These are phyloP conservation scores for Endotricha flammealis DNA, from an alignment of 2,888 invertebrate species.

Conservation along the genomic window DNA sequence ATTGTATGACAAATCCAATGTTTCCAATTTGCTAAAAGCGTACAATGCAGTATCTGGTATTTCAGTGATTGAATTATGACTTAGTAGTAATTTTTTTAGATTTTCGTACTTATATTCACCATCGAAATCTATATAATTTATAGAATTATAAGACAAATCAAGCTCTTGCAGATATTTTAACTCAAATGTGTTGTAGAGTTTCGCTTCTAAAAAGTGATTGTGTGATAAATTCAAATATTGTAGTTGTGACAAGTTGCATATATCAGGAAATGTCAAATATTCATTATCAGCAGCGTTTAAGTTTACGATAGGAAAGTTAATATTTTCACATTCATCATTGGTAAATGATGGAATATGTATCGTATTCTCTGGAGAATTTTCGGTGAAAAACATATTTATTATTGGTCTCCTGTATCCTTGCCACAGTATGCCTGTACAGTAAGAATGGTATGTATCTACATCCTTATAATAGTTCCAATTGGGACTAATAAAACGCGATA, in stretches of 20 bases:
- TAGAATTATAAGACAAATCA: conserved; percentile 47
- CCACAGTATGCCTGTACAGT: too few relatives aligned
- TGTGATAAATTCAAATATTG: conserved; percentile 34
- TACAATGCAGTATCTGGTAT: conserved; percentile 41
- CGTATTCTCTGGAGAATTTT: background rate
- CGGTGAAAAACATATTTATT: background rate
- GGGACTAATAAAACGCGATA: too few relatives aligned
- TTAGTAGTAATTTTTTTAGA: conserved; percentile 39
- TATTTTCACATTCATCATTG: background rate
- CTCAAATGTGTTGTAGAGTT: conserved; percentile 29
- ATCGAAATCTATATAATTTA: conserved; percentile 28
- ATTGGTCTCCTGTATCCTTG: background rate
- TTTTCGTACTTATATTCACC: conserved; percentile 21
- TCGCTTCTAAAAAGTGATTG: conserved; percentile 34
- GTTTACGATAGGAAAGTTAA: conserved; percentile 13
- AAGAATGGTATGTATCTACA: too few relatives aligned
- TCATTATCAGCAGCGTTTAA: conserved; percentile 37
- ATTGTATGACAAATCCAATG: conserved; percentile 49
- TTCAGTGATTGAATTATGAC: conserved; percentile 39
- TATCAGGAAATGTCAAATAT: conserved; percentile 23
- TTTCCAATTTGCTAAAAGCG: conserved; percentile 29
- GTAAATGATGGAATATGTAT: background rate
- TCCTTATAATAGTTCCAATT: too few relatives aligned
- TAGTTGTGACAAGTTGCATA: conserved; percentile 32
- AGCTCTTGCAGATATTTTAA: conserved; percentile 30